A percentile compares a stretch with the other conserved stretches of the same genome.
Conservation (phyloP, 2,113 vertebrate species). For the Amblyornis subalaris region DNA sequence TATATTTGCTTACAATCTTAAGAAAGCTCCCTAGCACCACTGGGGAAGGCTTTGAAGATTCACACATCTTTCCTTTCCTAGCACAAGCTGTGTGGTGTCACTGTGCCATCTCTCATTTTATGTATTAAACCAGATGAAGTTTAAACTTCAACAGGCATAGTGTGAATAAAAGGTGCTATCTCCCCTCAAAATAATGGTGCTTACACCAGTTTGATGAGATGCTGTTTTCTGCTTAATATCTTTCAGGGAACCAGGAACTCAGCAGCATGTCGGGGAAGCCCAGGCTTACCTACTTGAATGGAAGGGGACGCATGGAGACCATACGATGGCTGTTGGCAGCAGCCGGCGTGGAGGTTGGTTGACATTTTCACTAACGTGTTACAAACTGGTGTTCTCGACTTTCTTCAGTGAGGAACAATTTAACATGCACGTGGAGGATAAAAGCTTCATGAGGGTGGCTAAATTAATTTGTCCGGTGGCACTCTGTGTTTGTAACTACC, state of each 20-base stretch:
- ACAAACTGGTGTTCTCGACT: neutral
- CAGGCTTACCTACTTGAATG: slow-evolving; percentile 81
- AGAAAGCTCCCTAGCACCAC: neutral
- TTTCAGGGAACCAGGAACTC: slow-evolving; percentile 17
- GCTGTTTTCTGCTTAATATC: neutral
- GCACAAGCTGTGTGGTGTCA: neutral
- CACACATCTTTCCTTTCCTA: neutral
- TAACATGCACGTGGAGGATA: neutral
- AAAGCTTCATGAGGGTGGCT: neutral
- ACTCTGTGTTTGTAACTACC: neutral
- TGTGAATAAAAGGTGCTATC: neutral
- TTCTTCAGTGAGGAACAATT: neutral
- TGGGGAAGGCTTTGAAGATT: neutral
- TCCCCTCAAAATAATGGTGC: neutral
- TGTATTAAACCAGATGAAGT: neutral
- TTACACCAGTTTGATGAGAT: neutral
- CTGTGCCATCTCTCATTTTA: neutral
- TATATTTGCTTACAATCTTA: neutral
- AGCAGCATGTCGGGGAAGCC: slow-evolving; percentile 76
- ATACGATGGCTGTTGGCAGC: slow-evolving; percentile 84
- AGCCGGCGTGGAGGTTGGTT: slow-evolving; percentile 81
- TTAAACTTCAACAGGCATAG: neutral
- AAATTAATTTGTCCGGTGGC: neutral
- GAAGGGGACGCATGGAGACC: slow-evolving; percentile 89
- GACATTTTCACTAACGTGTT: neutral